Evolutionary conservation across 2,888 invertebrate genomes (phyloP), one percentile per base, ranked within the genome.

Genomic region (Pristionchus mayeri): DNA sequence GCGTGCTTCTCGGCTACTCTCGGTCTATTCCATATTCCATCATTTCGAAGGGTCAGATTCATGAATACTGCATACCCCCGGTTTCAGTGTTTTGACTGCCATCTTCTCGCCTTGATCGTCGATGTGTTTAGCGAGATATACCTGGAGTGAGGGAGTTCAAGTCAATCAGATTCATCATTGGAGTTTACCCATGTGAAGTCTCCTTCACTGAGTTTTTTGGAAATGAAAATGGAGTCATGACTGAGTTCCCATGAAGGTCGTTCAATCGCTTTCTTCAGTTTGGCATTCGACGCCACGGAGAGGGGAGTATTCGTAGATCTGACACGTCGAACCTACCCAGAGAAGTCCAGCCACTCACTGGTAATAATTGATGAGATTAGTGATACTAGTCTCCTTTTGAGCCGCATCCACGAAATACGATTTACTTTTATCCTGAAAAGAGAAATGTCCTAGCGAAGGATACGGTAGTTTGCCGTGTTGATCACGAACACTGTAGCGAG

Each of bases 1-100:
- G 3, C 90, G 86, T 3, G 88, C 87, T 27, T 88, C 89, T 0
- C 89, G 54, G 4, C 87, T 89, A 85, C 87, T 87, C 83, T 89
- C 83, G 1, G 7, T n/a, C n/a, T n/a, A n/a, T n/a, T n/a, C n/a
- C n/a, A n/a, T n/a, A 60, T 30, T 18, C 3, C 3, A 2, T 60
- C 3, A 11, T 27, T 60, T 67, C 67, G 67, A 37, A 37, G 67
- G 37, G 67, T 67, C 67, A 67, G 67, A 67, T 67, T 67, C 37
- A 21, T 67, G 67, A 67, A 27, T 67, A 67, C 50, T 48, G 76
- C 30, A 76, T 60, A 86, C 87, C 85, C 88, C 87, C n/a, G 87
- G 87, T 30, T 89, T 84, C 90, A 91, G 90, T 71, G 91, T 91
- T 85, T 91, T 91, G 71, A 91, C 91, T 16, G 91, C 91, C 48